phyloP scores from a whole-genome alignment of 1,140 invertebrate species.

The Luehdorfia chinensis region DNA sequence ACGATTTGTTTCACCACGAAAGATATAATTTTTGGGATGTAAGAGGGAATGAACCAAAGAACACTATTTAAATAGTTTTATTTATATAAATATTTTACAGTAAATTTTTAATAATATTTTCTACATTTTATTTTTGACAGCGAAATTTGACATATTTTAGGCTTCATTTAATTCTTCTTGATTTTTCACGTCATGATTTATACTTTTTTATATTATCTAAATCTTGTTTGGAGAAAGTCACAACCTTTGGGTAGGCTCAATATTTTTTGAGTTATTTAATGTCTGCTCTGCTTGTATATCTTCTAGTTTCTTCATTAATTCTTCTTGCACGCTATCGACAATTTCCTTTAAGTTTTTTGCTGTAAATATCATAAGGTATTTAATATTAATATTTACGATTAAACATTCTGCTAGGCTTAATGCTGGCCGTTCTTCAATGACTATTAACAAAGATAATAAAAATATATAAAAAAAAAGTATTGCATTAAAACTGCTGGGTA shows the following conservation, averaged over 20 bases:
- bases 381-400: no score
- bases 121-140: conserved; percentile 23
- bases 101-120: conserved; percentile 20
- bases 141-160: conserved; percentile 20
- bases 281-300: conserved; percentile 50
- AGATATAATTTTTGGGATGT: no score
- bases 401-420: no score
- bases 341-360: conserved; percentile 71
- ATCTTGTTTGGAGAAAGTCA: conserved; percentile 14
- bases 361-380: no score
- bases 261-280: conserved; percentile 8
- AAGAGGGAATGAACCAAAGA: no score
- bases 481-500: no score
- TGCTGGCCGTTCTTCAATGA: no score
- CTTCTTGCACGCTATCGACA: conserved; percentile 66
- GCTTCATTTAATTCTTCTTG: conserved; percentile 3
- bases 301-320: conserved; percentile 62
- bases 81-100: conserved; percentile 25
- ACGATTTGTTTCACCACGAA: no score
- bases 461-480: no score
- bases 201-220: conserved; percentile 16
- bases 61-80: conserved; percentile 19
- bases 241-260: conserved; percentile 21
- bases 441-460: no score
- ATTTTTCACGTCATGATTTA: conserved; percentile 11